phyloP scores from a whole-genome alignment of 1,140 invertebrate species.

The Lasaia peninsularis region DNA sequence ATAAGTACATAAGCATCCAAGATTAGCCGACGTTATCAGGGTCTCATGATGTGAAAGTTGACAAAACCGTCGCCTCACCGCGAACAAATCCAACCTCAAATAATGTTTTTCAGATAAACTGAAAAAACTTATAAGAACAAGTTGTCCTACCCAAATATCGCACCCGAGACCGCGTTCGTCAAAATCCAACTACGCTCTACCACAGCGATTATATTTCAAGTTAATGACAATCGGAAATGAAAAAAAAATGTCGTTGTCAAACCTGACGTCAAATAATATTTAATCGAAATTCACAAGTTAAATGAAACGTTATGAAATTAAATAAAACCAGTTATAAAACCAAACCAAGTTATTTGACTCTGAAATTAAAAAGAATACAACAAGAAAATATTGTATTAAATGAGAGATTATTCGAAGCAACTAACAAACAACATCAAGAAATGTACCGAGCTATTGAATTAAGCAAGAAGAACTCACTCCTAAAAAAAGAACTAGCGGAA shows the following conservation, averaged over 20 bases:
- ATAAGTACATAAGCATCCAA: too few relatives aligned
- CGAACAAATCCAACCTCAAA: too few relatives aligned
- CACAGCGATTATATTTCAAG: too few relatives aligned
- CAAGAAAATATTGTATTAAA: constrained; percentile 43
- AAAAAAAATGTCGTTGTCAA: background rate
- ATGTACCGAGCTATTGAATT: constrained; percentile 62
- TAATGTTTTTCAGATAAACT: too few relatives aligned
- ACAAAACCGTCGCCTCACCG: too few relatives aligned
- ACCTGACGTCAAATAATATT: background rate
- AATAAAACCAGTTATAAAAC: constrained; percentile 27
- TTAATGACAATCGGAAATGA: too few relatives aligned
- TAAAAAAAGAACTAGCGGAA: constrained; percentile 40
- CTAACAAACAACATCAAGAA: constrained; percentile 61
- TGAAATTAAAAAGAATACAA: constrained; percentile 29
- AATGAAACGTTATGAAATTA: constrained; percentile 22
- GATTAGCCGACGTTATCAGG: too few relatives aligned
- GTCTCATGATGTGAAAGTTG: too few relatives aligned
- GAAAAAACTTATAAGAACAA: too few relatives aligned
- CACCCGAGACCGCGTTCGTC: too few relatives aligned
- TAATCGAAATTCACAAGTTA: constrained; percentile 10
- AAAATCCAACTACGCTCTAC: too few relatives aligned
- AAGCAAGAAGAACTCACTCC: constrained; percentile 41
- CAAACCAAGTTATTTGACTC: constrained; percentile 14
- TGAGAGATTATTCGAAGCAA: constrained; percentile 36
- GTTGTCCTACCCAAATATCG: too few relatives aligned